Conservation (phyloP, 2,888 invertebrate genomes). For the Xanthia icteritia region DNA sequence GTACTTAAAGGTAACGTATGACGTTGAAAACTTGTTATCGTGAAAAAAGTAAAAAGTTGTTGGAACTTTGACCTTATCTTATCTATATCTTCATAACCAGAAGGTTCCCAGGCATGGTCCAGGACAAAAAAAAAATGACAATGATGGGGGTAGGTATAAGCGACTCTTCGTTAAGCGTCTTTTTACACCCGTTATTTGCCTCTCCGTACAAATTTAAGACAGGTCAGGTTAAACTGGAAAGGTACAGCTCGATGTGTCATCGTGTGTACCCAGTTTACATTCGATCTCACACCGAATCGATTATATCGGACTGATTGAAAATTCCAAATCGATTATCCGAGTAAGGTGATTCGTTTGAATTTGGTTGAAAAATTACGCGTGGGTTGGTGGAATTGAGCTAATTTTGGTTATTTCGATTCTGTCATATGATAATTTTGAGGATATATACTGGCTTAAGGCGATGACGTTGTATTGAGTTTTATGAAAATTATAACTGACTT, state of each 20-base stretch:
- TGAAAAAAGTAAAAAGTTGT: background rate
- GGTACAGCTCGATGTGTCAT: background rate
- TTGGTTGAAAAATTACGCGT: slow-evolving; percentile 45
- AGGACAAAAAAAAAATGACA: background rate
- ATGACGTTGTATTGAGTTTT: background rate
- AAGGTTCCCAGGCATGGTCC: background rate
- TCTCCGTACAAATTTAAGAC: background rate
- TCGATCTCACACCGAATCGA: slow-evolving; percentile 63
- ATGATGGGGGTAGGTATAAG: background rate
- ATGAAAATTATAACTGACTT: background rate
- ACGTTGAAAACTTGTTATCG: background rate
- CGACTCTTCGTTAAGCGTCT: too few relatives aligned
- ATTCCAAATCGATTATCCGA: slow-evolving; percentile 61
- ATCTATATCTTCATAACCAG: background rate
- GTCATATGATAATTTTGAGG: slow-evolving; percentile 3
- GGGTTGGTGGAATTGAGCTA: slow-evolving; percentile 29
- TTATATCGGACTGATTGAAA: slow-evolving; percentile 67
- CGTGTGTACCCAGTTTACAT: slow-evolving; percentile 59
- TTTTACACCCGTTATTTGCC: background rate
- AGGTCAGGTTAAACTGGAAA: slow-evolving; percentile 9
- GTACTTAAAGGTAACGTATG: too few relatives aligned
- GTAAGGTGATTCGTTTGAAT: slow-evolving; percentile 59
- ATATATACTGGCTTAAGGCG: background rate
- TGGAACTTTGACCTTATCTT: background rate
- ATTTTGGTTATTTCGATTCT: slow-evolving; percentile 46